Percentiles rank a stretch among this genome's conserved stretches.
Evolutionary conservation across 1,140 invertebrate genomes (phyloP).

Genomic region (Saccostrea echinata): DNA sequence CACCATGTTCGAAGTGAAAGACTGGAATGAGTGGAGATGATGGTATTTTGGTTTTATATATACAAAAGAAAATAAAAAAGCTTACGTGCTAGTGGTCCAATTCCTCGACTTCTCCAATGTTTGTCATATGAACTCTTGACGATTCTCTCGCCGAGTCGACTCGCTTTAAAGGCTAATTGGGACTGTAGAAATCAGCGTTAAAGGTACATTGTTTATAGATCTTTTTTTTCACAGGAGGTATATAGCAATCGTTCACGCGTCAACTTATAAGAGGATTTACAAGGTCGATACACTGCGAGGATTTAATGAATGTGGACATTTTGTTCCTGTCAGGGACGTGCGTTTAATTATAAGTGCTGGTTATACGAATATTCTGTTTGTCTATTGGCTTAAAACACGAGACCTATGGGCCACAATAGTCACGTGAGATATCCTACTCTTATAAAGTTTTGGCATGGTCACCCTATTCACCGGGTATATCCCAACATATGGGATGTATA

Average conservation of each 20-base stretch:
- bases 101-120: neutral
- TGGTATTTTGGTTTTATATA: no score
- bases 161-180: neutral
- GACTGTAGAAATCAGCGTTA: neutral
- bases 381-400: neutral
- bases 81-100: no score
- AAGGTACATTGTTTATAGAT: constrained; percentile 2
- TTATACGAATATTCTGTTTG: neutral
- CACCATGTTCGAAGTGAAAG: no score
- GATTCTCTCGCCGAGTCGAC: neutral
- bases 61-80: no score
- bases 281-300: constrained; percentile 23
- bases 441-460: no score
- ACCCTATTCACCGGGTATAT: no score
- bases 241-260: constrained; percentile 2
- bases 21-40: no score
- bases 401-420: no score
- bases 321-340: neutral
- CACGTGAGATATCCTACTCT: no score
- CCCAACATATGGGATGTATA: no score
- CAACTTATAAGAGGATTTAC: neutral
- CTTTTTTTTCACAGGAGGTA: neutral
- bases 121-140: neutral
- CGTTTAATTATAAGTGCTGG: neutral
- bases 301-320: neutral